phyloP scores from a whole-genome alignment of 2,797 vertebrate species.

The Rhyacichthys aspro region DNA sequence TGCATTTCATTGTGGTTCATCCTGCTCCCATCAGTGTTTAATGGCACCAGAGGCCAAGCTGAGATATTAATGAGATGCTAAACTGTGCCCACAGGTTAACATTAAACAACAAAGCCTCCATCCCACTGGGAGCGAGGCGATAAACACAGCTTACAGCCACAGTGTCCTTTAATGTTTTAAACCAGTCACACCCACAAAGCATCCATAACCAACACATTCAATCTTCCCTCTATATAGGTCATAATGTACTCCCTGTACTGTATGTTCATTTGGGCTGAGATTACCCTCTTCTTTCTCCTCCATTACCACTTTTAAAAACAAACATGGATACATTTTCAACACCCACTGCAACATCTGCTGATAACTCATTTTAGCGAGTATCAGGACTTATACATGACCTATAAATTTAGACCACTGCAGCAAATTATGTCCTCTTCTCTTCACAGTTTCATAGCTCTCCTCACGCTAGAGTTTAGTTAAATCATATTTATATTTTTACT shows the following conservation, averaged over 20 bases:
- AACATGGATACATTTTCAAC: neutral
- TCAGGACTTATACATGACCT: constrained; percentile 1
- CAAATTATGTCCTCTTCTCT: constrained; percentile 3
- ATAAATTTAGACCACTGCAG: constrained; percentile 2
- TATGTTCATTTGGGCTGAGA: neutral
- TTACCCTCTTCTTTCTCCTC: neutral
- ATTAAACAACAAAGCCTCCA: constrained; percentile 31
- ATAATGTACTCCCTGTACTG: neutral
- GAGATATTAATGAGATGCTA: constrained; percentile 35
- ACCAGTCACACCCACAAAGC: neutral
- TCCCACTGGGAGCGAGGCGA: constrained; percentile 27
- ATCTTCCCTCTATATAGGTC: neutral
- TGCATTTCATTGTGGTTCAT: constrained; percentile 3
- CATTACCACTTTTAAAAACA: neutral
- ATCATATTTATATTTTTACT: neutral
- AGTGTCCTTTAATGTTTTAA: constrained; percentile 12
- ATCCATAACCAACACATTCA: neutral
- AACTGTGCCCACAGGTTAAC: constrained; percentile 35
- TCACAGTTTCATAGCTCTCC: neutral
- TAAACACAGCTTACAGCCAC: constrained; percentile 22
- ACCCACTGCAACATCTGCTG: too few relatives aligned
- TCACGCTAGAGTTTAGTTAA: constrained; percentile 7
- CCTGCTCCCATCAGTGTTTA: constrained; percentile 28
- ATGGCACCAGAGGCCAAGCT: constrained; percentile 12
- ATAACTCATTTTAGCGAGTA: too few relatives aligned